These are phyloP conservation scores for Drosophila subobscura DNA, from an alignment of 1,140 invertebrate species.

Conservation along the genomic window DNA sequence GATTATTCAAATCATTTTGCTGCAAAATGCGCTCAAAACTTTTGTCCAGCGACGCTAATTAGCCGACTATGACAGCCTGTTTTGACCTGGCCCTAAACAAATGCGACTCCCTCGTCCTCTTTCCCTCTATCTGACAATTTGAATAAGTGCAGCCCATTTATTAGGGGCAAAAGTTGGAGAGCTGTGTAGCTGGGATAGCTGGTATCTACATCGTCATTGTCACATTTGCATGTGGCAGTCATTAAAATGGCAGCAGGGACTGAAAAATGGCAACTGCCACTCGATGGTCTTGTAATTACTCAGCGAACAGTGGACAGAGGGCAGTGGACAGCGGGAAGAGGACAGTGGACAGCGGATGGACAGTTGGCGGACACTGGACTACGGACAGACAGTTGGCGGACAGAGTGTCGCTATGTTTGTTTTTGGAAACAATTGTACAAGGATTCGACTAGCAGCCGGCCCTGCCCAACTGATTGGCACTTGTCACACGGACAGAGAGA, in stretches of 20 bases:
- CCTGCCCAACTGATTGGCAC: conserved; percentile 4
- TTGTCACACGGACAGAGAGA: background rate
- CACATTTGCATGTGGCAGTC: conserved; percentile 71
- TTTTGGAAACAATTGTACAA: conserved; percentile 38
- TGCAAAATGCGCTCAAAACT: conserved; percentile 53
- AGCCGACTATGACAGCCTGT: conserved; percentile 62
- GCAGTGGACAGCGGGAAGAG: too few relatives aligned
- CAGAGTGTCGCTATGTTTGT: conserved; percentile 47
- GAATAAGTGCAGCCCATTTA: conserved; percentile 73
- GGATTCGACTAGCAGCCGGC: conserved; percentile 11
- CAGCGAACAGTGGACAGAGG: background rate
- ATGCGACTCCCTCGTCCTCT: too few relatives aligned
- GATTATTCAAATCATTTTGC: conserved; percentile 69
- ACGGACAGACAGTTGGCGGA: background rate
- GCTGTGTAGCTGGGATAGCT: too few relatives aligned
- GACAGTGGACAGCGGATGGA: background rate
- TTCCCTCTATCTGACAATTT: conserved; percentile 9
- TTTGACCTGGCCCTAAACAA: conserved; percentile 60
- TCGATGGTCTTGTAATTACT: conserved; percentile 67
- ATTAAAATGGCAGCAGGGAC: conserved; percentile 58
- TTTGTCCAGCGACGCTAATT: conserved; percentile 50
- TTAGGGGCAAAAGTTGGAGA: conserved; percentile 40
- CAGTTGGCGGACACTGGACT: too few relatives aligned
- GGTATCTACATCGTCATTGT: conserved; percentile 64
- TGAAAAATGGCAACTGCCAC: conserved; percentile 77